Base-by-base conservation (phyloP, 2,888 invertebrate species). In the Teleiodes luculella region DNA sequence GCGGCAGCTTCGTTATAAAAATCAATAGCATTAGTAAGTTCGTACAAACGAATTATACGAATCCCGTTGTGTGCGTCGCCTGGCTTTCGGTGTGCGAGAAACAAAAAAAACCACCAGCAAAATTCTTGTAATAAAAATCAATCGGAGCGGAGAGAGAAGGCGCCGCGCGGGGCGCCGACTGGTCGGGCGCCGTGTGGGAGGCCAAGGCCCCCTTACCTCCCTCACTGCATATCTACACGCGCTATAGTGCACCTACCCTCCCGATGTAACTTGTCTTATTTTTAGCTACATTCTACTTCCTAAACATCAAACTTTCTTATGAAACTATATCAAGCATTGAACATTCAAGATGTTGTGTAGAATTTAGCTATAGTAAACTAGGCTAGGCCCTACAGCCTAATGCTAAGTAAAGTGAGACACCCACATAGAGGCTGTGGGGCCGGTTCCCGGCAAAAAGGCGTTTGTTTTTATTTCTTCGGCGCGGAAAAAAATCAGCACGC, bases 121-220 rank as follows among this genome's bases (percentile, higher is more conserved):
- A 87, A 88, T 89, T 87, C 89, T 88, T 88, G 88, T 89, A 90
- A 90, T 90, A 89, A 90, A 90, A 90, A 89, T 90, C 89, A 90
- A 90, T 90, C 89, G 91, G 84, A 86, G 88, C 83, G 83, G 83
- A 86, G 87, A 82, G 83, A 83, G 85, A 83, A 83, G 85, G 86
- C 86, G 81, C 81, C 86, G 82, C 68, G 83, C 76, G 83, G 82
- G 84, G 86, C 82, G 84, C 83, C 83, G 84, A 76, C 83, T 75
- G 82, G 83, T 73, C 83, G 88, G 80, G 80, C 69, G 78, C 68
- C 71, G 63, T 65, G 68, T 63, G 62, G 68, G 62, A 63, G 68
- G 67, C 67, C 65, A n/a, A n/a, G 24, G 3, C 65, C 64, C 69
- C 16, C 71, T 68, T 67, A 62, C 68, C 64, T 62, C 72, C 67